These are phyloP conservation scores for Hemicentrotus pulcherrimus DNA, from an alignment of 35 echinoderm and acorn worm species.

Conservation along the genomic window DNA sequence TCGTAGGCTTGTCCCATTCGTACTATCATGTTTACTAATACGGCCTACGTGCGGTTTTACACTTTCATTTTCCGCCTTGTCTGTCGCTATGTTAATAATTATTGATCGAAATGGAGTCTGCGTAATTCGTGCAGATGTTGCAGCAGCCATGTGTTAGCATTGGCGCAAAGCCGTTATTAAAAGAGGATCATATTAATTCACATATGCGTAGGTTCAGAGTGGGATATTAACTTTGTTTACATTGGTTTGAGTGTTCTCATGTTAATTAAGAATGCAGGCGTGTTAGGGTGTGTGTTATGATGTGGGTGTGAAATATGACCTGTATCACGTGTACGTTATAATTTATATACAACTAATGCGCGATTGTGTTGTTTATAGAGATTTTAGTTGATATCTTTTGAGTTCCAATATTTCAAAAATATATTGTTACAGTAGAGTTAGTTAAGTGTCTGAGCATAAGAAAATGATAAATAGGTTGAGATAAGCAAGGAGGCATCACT, in stretches of 20 bases:
- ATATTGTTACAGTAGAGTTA: too few species aligned
- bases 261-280: background rate
- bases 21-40: background rate
- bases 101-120: background rate
- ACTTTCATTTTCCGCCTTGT: background rate
- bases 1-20: background rate
- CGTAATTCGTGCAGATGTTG: background rate
- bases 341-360: too few species aligned
- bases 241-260: background rate
- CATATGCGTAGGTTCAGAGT: background rate
- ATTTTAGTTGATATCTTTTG: too few species aligned
- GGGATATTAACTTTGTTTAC: background rate
- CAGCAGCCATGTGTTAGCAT: background rate
- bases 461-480: too few species aligned
- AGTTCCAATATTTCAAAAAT: too few species aligned
- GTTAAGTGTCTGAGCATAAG: too few species aligned
- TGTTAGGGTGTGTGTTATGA: background rate
- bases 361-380: too few species aligned
- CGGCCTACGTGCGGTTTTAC: background rate
- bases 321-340: background rate
- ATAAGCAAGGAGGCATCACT: too few species aligned
- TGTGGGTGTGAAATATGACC: background rate
- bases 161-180: background rate
- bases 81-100: background rate
- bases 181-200: background rate